Base-by-base conservation (phyloP, 2,797 vertebrate genomes). In the Pitangus sulphuratus region DNA sequence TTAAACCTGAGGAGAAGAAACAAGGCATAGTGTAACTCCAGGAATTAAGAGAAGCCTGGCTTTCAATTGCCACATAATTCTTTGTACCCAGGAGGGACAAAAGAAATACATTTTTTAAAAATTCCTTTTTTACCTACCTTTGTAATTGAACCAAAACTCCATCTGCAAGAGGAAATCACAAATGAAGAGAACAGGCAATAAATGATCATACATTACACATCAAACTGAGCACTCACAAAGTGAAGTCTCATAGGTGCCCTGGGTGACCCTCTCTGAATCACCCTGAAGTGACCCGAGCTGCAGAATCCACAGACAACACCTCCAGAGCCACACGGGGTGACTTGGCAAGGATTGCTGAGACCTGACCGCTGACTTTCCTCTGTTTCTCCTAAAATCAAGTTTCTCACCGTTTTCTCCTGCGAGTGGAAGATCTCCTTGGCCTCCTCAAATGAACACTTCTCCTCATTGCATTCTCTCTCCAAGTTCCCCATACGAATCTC, bases 391-490 rank as follows among this genome's bases (percentile, higher is more conserved):
- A 25, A 53, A 78, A 50, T 16, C 26, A 58, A 54, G 8, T 21
- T 93, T 84, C 98, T 98, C 72, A 99, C 99, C 22, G 97, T 99
- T 94, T 98, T 98, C 97, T 99, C 98, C 22, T 56, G 94, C 1
- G 97, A 98, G 82, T 98, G 98, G 95, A 99, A 99, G 96, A 99
- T 98, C 96, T 99, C 99, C 1, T 95, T 80, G 0, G 98, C 99
- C 91, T 99, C 99, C 93, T 99, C 99, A 87, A 98, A 98, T 0
- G 98, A 98, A 86, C 99, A 99, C 4, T 19, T 84, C 89, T 99
- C 99, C 96, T 99, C 98, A 1, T 91, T 97, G 83, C 98, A 99
- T 80, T 99, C 98, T 62, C 99, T 96, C 97, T 99, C 98, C 96
- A 99, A 91, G 95, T 98, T 95, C 30, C 98, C 99, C 1, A 98